Evolutionary conservation across 1,140 invertebrate genomes (phyloP).

Genomic region (Drosophila repleta): DNA sequence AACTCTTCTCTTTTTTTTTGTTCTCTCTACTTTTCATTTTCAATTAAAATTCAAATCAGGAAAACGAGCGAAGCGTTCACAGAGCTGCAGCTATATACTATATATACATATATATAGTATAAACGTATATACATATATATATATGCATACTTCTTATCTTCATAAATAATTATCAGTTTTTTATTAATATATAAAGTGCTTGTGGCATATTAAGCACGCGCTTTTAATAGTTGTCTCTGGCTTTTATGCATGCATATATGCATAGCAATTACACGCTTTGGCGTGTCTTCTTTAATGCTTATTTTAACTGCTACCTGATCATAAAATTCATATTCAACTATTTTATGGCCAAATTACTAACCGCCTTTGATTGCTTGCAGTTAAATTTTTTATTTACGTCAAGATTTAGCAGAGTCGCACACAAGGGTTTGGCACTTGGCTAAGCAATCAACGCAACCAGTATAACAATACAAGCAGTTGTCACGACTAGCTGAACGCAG

Average conservation of each 20-base stretch:
- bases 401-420: not conserved
- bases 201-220: conserved; percentile 6
- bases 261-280: not conserved
- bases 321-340: not conserved
- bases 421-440: not conserved
- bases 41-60: conserved; percentile 72
- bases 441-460: not conserved
- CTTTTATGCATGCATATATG: not conserved
- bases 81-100: conserved; percentile 51
- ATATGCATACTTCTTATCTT: not conserved
- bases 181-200: conserved; percentile 21
- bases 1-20: conserved; percentile 6
- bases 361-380: not conserved
- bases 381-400: not conserved
- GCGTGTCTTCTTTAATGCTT: not conserved
- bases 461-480: not conserved
- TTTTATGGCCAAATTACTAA: conserved; percentile 1
- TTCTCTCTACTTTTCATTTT: not conserved
- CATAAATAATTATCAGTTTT: conserved; percentile 17
- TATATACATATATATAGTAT: not conserved
- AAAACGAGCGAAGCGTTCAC: conserved; percentile 39
- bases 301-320: not conserved
- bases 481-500: not conserved
- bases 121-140: not conserved
- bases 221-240: not conserved